phyloP scores from a whole-genome alignment of 2,888 invertebrate species.

The Pasiphila rectangulata region DNA sequence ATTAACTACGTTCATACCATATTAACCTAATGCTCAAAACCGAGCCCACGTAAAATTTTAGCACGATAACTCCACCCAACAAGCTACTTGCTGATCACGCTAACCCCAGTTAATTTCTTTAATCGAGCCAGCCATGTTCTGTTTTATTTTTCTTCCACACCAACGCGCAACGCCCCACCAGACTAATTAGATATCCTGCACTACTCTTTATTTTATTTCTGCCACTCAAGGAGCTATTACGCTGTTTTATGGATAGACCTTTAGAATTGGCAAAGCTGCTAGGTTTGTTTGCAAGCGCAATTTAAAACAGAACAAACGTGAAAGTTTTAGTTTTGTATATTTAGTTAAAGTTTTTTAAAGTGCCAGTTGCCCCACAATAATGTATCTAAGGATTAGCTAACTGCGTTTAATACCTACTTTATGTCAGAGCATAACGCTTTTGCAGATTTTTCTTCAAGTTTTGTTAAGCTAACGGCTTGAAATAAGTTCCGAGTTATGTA shows the following conservation, averaged over 20 bases:
- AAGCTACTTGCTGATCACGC: slow-evolving; percentile 13
- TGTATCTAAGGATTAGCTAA: background rate
- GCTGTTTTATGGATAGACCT: slow-evolving; percentile 19
- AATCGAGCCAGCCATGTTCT: slow-evolving; percentile 11
- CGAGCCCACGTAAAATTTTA: background rate
- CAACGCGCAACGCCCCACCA: slow-evolving; percentile 24
- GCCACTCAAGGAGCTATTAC: slow-evolving; percentile 12
- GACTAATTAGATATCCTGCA: slow-evolving; percentile 39
- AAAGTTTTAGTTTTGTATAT: no score
- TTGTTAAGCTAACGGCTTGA: background rate
- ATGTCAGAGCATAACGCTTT: background rate
- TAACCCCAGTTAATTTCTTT: slow-evolving; percentile 4
- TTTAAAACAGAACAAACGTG: background rate
- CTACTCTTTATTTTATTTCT: slow-evolving; percentile 36
- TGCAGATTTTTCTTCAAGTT: no score
- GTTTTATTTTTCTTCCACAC: slow-evolving; percentile 31
- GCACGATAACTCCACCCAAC: slow-evolving; percentile 18
- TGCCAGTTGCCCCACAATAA: background rate
- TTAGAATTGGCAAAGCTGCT: slow-evolving; percentile 9
- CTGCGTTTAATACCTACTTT: background rate
- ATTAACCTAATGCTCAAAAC: background rate
- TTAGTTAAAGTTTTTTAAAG: no score
- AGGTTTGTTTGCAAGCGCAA: background rate
- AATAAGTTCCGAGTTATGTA: slow-evolving; percentile 3
- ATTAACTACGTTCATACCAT: background rate